Evolutionary conservation across 2,113 vertebrate genomes (phyloP).

Genomic region (Phrynocephalus versicolor): DNA sequence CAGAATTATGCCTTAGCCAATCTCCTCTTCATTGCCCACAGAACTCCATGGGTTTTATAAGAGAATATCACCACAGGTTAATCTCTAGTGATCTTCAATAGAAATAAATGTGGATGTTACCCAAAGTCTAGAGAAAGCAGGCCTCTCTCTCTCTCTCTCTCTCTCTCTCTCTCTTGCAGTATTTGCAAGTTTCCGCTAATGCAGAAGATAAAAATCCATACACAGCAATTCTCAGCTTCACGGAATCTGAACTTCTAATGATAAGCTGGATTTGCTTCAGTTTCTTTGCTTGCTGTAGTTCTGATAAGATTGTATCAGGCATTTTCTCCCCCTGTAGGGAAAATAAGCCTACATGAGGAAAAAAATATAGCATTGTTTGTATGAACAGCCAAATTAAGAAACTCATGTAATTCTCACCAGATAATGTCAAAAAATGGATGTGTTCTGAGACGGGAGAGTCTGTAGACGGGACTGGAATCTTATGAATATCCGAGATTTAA

Average conservation of each 20-base stretch:
- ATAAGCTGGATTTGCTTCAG: constrained; percentile 61
- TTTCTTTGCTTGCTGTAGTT: constrained; percentile 59
- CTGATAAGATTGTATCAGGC: constrained; percentile 57
- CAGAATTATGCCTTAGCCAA: background rate
- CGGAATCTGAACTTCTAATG: constrained; percentile 47
- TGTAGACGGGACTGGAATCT: background rate
- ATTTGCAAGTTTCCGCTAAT: constrained; percentile 16
- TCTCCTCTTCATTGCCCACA: background rate
- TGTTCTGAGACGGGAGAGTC: constrained; percentile 4
- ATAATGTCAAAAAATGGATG: background rate
- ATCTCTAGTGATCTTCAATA: background rate
- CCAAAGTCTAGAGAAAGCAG: background rate
- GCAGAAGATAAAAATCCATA: constrained; percentile 55
- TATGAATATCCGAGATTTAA: constrained; percentile 1
- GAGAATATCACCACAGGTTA: background rate
- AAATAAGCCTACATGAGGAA: constrained; percentile 40
- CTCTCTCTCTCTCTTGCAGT: constrained; percentile 6
- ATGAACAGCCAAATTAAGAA: constrained; percentile 45
- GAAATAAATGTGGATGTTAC: background rate
- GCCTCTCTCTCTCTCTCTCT: background rate
- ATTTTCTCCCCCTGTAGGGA: constrained; percentile 43
- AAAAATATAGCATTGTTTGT: constrained; percentile 34
- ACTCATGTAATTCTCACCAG: constrained; percentile 41
- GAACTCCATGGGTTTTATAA: background rate
- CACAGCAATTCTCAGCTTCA: constrained; percentile 38